Base-by-base conservation (phyloP, 2,797 vertebrate genomes). In the Buceros bicornis region DNA sequence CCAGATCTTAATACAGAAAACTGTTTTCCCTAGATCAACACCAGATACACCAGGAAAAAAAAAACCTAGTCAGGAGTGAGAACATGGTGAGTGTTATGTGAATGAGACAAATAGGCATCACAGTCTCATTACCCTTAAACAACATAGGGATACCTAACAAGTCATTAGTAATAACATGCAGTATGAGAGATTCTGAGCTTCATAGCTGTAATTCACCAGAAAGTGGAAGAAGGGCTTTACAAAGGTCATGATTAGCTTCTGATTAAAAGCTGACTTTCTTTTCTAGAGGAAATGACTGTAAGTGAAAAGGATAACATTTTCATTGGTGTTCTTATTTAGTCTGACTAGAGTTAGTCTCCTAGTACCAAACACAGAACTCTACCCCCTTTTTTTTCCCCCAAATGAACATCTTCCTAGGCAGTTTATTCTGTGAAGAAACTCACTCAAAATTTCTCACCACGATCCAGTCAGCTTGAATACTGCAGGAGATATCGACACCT, bases 361-460 rank as follows among this genome's bases (percentile, higher is more conserved):
- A 40, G 10, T 31, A 56, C 8, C 25, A 70, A 74, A 58, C 2
- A 3, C 0, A 1, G 28, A 48, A 8, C 45, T 29, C 5, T 51
- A 65, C 2, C 3, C 11, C 7, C 7, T 29, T n/a, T 28, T 56
- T 64, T 24, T n/a, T 22, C 42, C 56, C 25, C 35, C 7, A 66
- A 67, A 29, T 22, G 16, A 8, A 2, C 77, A 70, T 76, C 58
- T 64, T 64, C 56, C 50, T 48, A 73, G 4, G 25, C 29, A 73
- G 45, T 31, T 89, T 50, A 82, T 81, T 61, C 74, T n/a, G 45
- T 67, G 33, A 65, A 85, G 17, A 95, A 67, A 87, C 15, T 93
- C 95, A 51, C 28, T 19, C 60, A 82, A 13, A 26, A 45, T 78
- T 66, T 50, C 70, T 82, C 42, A 57, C 8, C 61, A 16, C 17